A percentile compares a stretch with the other conserved stretches of the same genome.
These are phyloP conservation scores for Pterois miles DNA, from an alignment of 2,797 vertebrate species.

Conservation along the genomic window DNA sequence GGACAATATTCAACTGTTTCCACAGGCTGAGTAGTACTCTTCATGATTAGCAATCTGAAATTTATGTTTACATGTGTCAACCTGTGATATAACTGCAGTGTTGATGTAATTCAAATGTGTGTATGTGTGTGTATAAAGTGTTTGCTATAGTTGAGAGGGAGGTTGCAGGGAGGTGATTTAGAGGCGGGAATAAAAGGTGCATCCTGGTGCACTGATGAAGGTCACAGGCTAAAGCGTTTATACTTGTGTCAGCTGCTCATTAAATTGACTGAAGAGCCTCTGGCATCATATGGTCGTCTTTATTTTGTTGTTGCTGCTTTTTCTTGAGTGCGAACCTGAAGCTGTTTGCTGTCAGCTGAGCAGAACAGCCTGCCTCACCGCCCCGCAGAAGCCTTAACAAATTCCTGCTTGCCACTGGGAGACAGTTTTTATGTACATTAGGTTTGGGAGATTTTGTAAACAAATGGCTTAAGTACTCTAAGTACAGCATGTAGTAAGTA, in stretches of 20 bases:
- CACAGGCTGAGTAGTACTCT: neutral
- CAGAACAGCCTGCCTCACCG: conserved; percentile 27
- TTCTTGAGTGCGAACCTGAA: conserved; percentile 16
- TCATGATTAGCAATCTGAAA: neutral
- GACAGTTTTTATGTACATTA: conserved; percentile 50
- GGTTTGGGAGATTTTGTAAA: conserved; percentile 48
- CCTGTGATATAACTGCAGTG: neutral
- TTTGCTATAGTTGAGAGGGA: neutral
- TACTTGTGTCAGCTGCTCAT: conserved; percentile 43
- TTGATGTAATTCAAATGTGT: conserved; percentile 1
- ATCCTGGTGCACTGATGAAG: conserved; percentile 30
- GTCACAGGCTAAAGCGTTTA: conserved; percentile 37
- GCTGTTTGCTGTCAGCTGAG: conserved; percentile 45
- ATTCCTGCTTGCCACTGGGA: conserved; percentile 37
- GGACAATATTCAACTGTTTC: neutral
- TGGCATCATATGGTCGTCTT: conserved; percentile 11
- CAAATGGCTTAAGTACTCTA: conserved; percentile 40
- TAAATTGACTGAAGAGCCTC: conserved; percentile 41
- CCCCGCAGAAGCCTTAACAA: conserved; percentile 41
- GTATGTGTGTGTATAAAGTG: neutral
- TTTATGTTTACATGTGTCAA: neutral
- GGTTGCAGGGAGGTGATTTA: conserved; percentile 10
- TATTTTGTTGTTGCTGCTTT: conserved; percentile 1
- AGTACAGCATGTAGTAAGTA: conserved; percentile 28
- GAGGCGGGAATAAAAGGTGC: conserved; percentile 3